A percentile compares a stretch with the other conserved stretches of the same genome.
Evolutionary conservation across 2,113 vertebrate genomes (phyloP).

Genomic region (Merops nubicus): DNA sequence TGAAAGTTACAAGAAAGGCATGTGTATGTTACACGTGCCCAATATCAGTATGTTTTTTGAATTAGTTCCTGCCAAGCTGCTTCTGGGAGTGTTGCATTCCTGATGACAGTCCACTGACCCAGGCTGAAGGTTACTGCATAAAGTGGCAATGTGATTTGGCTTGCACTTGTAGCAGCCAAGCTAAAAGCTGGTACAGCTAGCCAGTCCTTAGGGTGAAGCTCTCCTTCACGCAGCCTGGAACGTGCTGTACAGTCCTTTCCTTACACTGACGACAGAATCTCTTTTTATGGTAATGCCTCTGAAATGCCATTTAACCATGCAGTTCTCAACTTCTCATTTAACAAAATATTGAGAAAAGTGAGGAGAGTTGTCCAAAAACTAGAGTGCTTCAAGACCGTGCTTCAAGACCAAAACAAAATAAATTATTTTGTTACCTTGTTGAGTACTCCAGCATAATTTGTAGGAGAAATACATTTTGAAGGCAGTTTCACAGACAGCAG

Average conservation of each 20-base stretch:
- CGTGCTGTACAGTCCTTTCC: not conserved
- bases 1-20: not conserved
- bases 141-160: not conserved
- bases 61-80: not conserved
- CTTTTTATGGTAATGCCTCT: not conserved
- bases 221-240: not conserved
- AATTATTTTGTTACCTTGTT: not conserved
- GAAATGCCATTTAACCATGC: not conserved
- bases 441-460: not conserved
- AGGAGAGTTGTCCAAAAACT: not conserved
- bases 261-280: not conserved
- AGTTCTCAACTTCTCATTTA: not conserved
- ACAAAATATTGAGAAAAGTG: not conserved
- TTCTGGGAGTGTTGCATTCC: not conserved
- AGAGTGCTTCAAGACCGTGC: not conserved
- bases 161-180: not conserved
- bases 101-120: not conserved
- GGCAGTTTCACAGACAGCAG: not conserved
- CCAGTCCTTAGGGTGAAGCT: not conserved
- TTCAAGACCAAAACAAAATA: too few species aligned
- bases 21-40: not conserved
- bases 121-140: not conserved
- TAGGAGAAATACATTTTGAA: not conserved
- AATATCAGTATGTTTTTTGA: not conserved
- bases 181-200: not conserved